Percentiles rank a stretch among this genome's conserved stretches.
phyloP scores from a whole-genome alignment of 2,113 vertebrate species.

The Crocuta crocuta region DNA sequence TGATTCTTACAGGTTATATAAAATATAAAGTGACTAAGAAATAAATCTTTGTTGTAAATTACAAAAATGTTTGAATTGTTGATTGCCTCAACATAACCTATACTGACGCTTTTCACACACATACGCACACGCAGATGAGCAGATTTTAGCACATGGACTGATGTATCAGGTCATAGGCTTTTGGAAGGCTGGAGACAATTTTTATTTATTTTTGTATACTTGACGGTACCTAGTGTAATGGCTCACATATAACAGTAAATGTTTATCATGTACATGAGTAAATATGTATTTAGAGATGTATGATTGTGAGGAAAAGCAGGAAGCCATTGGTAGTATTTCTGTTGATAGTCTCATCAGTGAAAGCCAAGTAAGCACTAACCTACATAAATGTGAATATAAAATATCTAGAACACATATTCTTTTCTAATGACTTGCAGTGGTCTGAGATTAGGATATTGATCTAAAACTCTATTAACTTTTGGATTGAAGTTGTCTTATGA shows the following conservation, averaged over 20 bases:
- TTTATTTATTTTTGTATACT: background rate
- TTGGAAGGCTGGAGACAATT: background rate
- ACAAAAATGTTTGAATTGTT: background rate
- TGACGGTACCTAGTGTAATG: background rate
- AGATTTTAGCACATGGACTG: background rate
- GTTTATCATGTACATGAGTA: background rate
- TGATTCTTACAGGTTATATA: background rate
- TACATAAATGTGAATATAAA: constrained; percentile 39
- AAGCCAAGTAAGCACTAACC: background rate
- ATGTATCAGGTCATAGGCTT: background rate
- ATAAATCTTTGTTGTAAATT: background rate
- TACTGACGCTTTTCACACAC: background rate
- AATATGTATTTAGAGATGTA: background rate
- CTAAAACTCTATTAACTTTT: constrained; percentile 24
- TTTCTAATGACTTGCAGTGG: background rate
- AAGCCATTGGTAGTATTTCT: background rate
- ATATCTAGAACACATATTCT: background rate
- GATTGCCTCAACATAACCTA: background rate
- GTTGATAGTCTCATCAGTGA: background rate
- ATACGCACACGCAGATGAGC: background rate
- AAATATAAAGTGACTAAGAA: background rate
- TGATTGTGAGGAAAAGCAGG: background rate
- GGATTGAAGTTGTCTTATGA: background rate
- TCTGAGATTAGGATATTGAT: constrained; percentile 43
- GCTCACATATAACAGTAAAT: background rate